Base-by-base conservation (phyloP, 2,113 vertebrate genomes). In the Greenwoodochromis staneri region DNA sequence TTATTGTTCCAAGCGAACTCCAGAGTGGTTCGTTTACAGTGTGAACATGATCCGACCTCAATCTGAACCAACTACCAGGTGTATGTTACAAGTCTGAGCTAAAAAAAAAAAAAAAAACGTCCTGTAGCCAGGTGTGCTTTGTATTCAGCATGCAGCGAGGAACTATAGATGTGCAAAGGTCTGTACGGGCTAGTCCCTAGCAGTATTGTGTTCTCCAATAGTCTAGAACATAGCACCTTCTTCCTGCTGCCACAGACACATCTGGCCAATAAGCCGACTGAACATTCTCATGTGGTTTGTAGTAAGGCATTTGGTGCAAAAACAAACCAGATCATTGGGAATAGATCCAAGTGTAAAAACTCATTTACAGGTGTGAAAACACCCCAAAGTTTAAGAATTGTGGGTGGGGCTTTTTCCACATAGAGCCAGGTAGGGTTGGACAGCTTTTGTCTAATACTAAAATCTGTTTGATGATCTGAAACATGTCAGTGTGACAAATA, bases 381-480 rank as follows among this genome's bases (percentile, higher is more conserved):
- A 34, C 16, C 29, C 2, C 29, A 34, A 63, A 34, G 16, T 34
- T 34, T 63, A 34, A 34, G 59, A 19, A 61, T 61, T 19, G 29
- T 34, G 17, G 31, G 31, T n/a, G 31, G 6, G 31, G 31, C 17
- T 63, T 63, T 63, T 8, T 66, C 61, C 61, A 63, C 59, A 34
- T 34, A 36, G 9, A 19, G 31, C 31, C 31, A 63, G 31, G 59
- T 63, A 63, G 31, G 59, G 59, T 66, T 66, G 61, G 31, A 36
- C 10, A 66, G 61, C 61, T 38, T 63, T 66, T 66, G 61, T 66
- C 31, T 38, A n/a, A 63, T n/a, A 63, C 17, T 36, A 36, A 63
- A 36, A 36, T 66, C 61, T 66, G 59, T 63, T 63, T 63, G 61
- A 38, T 66, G 61, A 36, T 66, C 31, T 66, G 31, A 66, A 66